Conservation (phyloP, 2,113 vertebrate species). For the Pluvialis apricaria region DNA sequence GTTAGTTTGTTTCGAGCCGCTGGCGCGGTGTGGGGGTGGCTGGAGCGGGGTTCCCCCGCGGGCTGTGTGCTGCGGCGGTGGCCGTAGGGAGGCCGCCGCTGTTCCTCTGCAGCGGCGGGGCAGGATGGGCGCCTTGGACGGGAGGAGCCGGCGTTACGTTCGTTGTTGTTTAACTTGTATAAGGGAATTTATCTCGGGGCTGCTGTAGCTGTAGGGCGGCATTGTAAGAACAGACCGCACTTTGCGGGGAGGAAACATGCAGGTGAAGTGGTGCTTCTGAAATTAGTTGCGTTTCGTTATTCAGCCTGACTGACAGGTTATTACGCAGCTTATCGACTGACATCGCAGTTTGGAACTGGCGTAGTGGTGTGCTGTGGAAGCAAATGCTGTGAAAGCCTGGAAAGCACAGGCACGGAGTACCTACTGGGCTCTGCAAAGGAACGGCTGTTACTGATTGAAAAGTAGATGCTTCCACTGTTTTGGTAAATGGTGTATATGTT, state of each 20-base stretch:
- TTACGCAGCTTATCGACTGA: rapidly evolving
- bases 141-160: no score
- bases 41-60: rapidly evolving
- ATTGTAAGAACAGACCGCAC: rapidly evolving
- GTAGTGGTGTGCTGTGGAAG: rapidly evolving
- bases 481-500: rapidly evolving
- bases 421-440: rapidly evolving
- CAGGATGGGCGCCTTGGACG: not conserved
- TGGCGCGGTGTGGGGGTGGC: rapidly evolving
- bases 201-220: not conserved
- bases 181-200: rapidly evolving
- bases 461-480: not conserved
- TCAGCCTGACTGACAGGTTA: no score
- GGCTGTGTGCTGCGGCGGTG: not conserved
- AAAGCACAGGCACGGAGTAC: rapidly evolving
- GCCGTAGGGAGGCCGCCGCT: not conserved
- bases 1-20: not conserved
- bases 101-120: not conserved
- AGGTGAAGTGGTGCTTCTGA: rapidly evolving
- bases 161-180: rapidly evolving
- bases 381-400: no score
- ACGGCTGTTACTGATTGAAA: rapidly evolving
- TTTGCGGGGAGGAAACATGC: not conserved
- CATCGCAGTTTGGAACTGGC: not conserved
- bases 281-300: rapidly evolving